Conservation (phyloP, 1,140 invertebrate species). For the Vollenhovia emeryi region DNA sequence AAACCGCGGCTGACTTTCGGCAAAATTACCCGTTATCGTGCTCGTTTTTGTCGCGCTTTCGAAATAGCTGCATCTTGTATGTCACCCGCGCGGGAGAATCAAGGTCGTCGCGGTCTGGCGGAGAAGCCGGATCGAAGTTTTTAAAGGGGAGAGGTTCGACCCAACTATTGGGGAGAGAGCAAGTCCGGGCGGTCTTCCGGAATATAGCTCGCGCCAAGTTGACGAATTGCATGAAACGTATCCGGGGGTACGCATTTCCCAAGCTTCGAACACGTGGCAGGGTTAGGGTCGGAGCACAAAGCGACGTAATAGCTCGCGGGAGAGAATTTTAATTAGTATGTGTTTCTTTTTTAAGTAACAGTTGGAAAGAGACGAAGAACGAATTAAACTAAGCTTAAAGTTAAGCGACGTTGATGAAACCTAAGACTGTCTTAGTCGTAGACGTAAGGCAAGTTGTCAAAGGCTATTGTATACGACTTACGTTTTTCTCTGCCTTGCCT, state of each 20-base stretch:
- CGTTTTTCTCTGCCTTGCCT: too few species aligned
- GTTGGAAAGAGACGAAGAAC: too few species aligned
- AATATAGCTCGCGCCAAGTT: not conserved
- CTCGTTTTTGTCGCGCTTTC: slow-evolving; percentile 38
- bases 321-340: too few species aligned
- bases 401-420: too few species aligned
- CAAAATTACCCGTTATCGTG: not conserved
- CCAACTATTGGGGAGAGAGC: not conserved
- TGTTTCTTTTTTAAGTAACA: too few species aligned
- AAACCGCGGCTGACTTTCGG: not conserved
- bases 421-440: too few species aligned
- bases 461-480: too few species aligned
- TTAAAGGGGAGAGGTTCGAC: slow-evolving; percentile 63
- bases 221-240: not conserved
- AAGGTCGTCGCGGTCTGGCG: slow-evolving; percentile 42
- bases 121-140: slow-evolving; percentile 61
- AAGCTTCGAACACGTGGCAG: not conserved
- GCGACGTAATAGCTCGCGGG: too few species aligned
- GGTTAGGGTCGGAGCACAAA: too few species aligned
- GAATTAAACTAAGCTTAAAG: too few species aligned
- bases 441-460: too few species aligned
- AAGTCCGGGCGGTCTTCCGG: not conserved
- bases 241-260: too few species aligned
- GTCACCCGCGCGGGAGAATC: slow-evolving; percentile 40
- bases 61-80: not conserved